Base-by-base conservation (phyloP, 2,797 vertebrate genomes). In the Intellagama lesueurii region DNA sequence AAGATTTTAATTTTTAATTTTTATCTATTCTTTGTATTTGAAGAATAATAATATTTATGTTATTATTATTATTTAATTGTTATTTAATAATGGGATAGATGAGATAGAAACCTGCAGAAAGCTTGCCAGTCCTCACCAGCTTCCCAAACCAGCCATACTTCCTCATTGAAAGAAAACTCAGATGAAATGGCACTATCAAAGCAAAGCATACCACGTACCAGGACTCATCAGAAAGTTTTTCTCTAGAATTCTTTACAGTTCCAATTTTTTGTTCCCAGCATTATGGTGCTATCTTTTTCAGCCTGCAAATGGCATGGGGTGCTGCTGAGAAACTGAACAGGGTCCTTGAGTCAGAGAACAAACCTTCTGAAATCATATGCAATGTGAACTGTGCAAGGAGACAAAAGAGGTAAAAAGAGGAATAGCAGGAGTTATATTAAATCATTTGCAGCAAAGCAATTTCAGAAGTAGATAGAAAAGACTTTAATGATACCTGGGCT, bases 81-180 rank as follows among this genome's bases (percentile, higher is more conserved):
- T 40, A 40, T 40, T 40, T 64, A 19, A 64, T 64, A 19, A 64
- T 64, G 16, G 60, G 16, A 64, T 16, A 22, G 16, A 52, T 0
- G 49, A 64, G 52, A 60, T 14, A 75, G 26, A 40, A 40, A 40
- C n/a, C 70, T 60, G 14, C 0, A 40, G 49, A 75, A 56, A 26
- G n/a, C 70, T 85, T 73, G 22, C 26, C 26, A 64, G 14, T 64
- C 60, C 60, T 64, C 19, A 85, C 14, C 44, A 17, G 24, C 35
- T 5, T 8, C 6, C 73, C 60, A 64, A 64, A 40, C 19, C 75
- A 76, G 5, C 16, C 16, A 40, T 64, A 81, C 3, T 73, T 78
- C 64, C 35, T 56, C 60, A 12, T 5, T 81, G 87, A 83, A 88
- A 83, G 28, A 66, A 82, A 87, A 64, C 47, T 11, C 70, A 68